phyloP scores from a whole-genome alignment of 1,140 invertebrate genomes.

The Drosophila subpulchrella region DNA sequence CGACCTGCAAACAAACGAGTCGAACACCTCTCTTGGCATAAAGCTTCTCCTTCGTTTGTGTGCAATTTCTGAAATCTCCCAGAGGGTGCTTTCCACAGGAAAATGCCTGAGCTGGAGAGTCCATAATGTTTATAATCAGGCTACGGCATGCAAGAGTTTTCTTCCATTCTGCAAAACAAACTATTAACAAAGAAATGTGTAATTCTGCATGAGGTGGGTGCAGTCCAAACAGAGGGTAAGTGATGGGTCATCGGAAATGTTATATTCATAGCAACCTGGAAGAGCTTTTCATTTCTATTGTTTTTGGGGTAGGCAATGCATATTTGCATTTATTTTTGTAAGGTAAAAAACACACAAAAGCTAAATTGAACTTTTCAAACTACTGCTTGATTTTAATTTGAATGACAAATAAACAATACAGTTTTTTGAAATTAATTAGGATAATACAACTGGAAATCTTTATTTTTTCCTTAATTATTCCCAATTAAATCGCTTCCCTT shows the following conservation, averaged over 20 bases:
- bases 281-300: neutral
- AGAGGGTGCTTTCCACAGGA: slow-evolving; percentile 3
- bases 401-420: no score
- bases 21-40: slow-evolving; percentile 64
- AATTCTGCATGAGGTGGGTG: neutral
- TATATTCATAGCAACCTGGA: no score
- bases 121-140: slow-evolving; percentile 36
- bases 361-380: no score
- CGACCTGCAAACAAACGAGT: slow-evolving; percentile 58
- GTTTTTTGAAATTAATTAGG: no score
- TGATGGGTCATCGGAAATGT: neutral
- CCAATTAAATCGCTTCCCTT: neutral
- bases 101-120: neutral
- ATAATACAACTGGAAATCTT: no score
- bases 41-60: slow-evolving; percentile 35
- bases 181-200: neutral
- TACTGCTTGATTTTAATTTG: no score
- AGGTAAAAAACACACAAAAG: neutral
- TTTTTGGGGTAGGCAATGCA: neutral
- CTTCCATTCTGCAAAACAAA: slow-evolving; percentile 20
- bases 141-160: slow-evolving; percentile 20
- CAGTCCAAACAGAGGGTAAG: neutral
- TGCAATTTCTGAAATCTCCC: slow-evolving; percentile 56
- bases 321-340: neutral
- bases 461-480: no score